A percentile compares a stretch with the other conserved stretches of the same genome.
phyloP scores from a whole-genome alignment of 2,888 invertebrate species.

The Drosophila flavopinicola region DNA sequence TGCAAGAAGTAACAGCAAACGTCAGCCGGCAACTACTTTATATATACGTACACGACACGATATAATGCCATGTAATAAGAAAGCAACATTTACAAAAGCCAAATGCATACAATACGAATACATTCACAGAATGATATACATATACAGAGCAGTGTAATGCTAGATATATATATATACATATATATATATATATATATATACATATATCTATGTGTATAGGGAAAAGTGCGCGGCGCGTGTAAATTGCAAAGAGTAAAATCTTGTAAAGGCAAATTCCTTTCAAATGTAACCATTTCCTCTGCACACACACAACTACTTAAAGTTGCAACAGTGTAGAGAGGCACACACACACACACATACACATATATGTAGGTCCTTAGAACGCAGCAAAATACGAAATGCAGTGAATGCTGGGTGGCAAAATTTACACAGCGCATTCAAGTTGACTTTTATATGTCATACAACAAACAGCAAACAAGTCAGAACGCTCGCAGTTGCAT shows the following conservation, averaged over 20 bases:
- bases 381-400: constrained; percentile 27
- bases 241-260: constrained; percentile 81
- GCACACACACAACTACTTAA: constrained; percentile 70
- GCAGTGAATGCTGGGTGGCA: constrained; percentile 49
- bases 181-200: constrained; percentile 15
- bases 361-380: constrained; percentile 18
- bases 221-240: constrained; percentile 72
- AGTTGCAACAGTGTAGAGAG: constrained; percentile 65
- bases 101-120: constrained; percentile 64
- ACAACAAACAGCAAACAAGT: constrained; percentile 67
- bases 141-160: too few species aligned
- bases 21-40: constrained; percentile 40
- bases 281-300: constrained; percentile 75
- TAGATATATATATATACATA: constrained; percentile 7
- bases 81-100: constrained; percentile 78
- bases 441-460: constrained; percentile 78
- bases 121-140: constrained; percentile 17
- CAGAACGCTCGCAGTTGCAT: not conserved
- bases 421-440: constrained; percentile 67
- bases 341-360: constrained; percentile 7
- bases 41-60: constrained; percentile 42
- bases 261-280: constrained; percentile 81
- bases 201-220: constrained; percentile 16
- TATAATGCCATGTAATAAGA: constrained; percentile 79
- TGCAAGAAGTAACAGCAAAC: constrained; percentile 43